Conservation (phyloP, 2,113 vertebrate species). For the Marmota monax region DNA sequence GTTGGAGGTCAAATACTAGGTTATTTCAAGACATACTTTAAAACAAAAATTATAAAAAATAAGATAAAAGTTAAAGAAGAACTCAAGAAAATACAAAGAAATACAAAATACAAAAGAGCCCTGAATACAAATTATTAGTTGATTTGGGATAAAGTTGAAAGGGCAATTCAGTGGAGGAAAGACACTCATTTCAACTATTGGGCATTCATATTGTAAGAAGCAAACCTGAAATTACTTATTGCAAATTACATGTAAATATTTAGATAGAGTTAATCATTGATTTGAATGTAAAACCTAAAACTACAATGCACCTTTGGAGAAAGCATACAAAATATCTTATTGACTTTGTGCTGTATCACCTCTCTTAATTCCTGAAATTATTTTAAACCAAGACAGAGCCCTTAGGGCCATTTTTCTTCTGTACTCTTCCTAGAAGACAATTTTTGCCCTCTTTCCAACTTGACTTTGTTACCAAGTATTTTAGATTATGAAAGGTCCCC, state of each 20-base stretch:
- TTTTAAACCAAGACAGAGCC: background rate
- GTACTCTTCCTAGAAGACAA: background rate
- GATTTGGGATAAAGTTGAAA: background rate
- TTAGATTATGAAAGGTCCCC: background rate
- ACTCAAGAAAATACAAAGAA: background rate
- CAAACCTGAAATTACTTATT: background rate
- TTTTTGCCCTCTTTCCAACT: background rate
- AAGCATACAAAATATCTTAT: background rate
- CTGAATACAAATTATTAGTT: background rate
- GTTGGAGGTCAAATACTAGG: background rate
- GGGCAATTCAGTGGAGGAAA: background rate
- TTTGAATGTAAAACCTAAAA: background rate
- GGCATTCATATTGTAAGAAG: background rate
- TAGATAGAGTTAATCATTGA: background rate
- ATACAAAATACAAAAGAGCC: background rate
- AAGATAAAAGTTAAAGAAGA: background rate
- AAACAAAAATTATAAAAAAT: background rate
- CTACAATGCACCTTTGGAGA: background rate
- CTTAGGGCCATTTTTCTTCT: background rate
- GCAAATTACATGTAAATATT: background rate
- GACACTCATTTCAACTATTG: background rate
- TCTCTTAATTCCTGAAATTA: background rate
- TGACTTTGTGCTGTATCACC: background rate
- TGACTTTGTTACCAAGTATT: background rate
- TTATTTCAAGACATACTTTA: background rate